Base-by-base conservation (phyloP, 2,888 invertebrate genomes). In the Xestobium rufovillosum region DNA sequence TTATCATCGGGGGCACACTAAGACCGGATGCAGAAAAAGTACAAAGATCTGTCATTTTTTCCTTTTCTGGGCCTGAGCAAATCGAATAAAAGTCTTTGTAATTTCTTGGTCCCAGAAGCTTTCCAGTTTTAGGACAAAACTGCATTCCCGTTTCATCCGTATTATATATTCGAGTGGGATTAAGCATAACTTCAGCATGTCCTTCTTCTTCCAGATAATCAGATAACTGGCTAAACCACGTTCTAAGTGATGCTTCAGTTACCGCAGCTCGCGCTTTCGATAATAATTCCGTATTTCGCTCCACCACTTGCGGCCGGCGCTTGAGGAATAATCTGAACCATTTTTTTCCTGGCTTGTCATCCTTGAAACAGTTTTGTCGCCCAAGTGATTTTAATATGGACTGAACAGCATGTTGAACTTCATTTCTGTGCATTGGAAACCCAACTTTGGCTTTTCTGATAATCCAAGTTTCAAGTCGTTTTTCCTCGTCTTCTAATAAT, bases 311-410 rank as follows among this genome's bases (percentile, higher is more conserved):
- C 9, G 53, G 48, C 34, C 55, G 45, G 31, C 55, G 39, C 39
- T 45, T 40, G 8, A 56, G 34, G 46, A 55, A 57, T 9, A 51
- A 29, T 9, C 36, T 9, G 17, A 51, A 34, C 53, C 55, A 56
- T 34, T 50, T 53, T 31, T 44, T 40, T 14, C 53, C 53, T 4
- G 56, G 52, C 29, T 42, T 40, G 14, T 47, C 37, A 12, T 50
- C 39, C 16, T 26, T 45, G 31, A 54, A n/a, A n/a, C n/a, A n/a
- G n/a, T n/a, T n/a, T n/a, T n/a, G n/a, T n/a, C n/a, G n/a, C n/a
- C n/a, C n/a, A n/a, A n/a, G n/a, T n/a, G n/a, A n/a, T n/a, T n/a
- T n/a, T n/a, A n/a, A n/a, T n/a, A n/a, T n/a, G n/a, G n/a, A n/a
- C n/a, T n/a, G n/a, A n/a, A n/a, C n/a, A n/a, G n/a, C n/a, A n/a